Conservation (phyloP, 2,113 vertebrate genomes). For the Ictalurus punctatus region DNA sequence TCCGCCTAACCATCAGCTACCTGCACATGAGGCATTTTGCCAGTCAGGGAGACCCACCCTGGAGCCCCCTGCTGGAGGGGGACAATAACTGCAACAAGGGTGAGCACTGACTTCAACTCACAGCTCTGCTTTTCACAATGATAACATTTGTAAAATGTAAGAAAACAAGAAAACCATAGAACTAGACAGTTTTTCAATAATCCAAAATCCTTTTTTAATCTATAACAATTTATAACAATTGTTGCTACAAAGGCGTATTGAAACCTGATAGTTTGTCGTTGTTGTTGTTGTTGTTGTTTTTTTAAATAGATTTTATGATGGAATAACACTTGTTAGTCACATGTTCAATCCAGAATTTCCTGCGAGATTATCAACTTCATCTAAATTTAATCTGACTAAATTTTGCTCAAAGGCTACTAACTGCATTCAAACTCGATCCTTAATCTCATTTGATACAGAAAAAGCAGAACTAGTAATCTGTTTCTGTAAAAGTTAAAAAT, state of each 20-base stretch:
- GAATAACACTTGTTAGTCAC: not conserved
- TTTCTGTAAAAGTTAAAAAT: not conserved
- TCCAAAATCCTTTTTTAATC: not conserved
- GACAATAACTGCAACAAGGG: conserved; percentile 76
- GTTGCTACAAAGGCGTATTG: not conserved
- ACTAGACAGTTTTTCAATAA: not conserved
- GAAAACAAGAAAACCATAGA: not conserved
- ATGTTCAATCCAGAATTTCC: not conserved
- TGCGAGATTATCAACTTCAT: not conserved
- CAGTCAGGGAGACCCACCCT: conserved; percentile 83
- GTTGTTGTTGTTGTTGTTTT: too few species aligned
- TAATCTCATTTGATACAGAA: not conserved
- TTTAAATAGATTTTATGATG: not conserved
- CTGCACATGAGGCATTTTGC: conserved; percentile 88
- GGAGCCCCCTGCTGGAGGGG: conserved; percentile 77
- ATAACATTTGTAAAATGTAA: not conserved
- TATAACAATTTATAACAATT: not conserved
- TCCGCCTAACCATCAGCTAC: conserved; percentile 90
- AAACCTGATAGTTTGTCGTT: not conserved
- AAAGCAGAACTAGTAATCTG: not conserved
- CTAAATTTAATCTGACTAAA: not conserved
- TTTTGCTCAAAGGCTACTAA: not conserved
- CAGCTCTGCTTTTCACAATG: not conserved
- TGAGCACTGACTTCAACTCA: conserved; percentile 45
- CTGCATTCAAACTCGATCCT: not conserved